A percentile compares a stretch with the other conserved stretches of the same genome.
Conservation (phyloP, 1,140 invertebrate genomes). For the Chymomyza costata region DNA sequence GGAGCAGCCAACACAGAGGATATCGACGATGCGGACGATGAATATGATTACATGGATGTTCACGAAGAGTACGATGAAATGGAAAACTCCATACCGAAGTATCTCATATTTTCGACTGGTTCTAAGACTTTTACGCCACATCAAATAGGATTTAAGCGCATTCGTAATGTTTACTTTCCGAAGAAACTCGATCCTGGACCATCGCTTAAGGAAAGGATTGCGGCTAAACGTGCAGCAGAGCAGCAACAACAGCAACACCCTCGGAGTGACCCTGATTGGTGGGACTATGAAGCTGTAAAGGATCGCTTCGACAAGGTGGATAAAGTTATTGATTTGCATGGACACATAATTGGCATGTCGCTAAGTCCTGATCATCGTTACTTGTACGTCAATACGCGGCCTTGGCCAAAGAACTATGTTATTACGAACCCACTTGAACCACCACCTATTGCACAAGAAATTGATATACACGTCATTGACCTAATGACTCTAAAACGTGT, state of each 20-base stretch:
- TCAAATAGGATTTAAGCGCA: slow-evolving; percentile 90
- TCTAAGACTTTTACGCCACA: slow-evolving; percentile 91
- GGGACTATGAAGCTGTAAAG: slow-evolving; percentile 82
- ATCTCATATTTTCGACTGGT: slow-evolving; percentile 90
- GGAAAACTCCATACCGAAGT: slow-evolving; percentile 78
- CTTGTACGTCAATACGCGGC: slow-evolving; percentile 90
- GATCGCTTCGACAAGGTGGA: slow-evolving; percentile 87
- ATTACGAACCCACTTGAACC: slow-evolving; percentile 88
- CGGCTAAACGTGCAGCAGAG: slow-evolving; percentile 77
- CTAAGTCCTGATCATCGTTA: slow-evolving; percentile 91
- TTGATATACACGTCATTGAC: slow-evolving; percentile 93
- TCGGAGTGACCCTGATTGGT: slow-evolving; percentile 80
- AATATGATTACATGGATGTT: slow-evolving; percentile 55
- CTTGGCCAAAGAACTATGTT: slow-evolving; percentile 87
- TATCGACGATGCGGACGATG: slow-evolving; percentile 38
- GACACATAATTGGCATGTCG: slow-evolving; percentile 93
- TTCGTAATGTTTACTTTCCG: slow-evolving; percentile 84
- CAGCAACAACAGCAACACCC: slow-evolving; percentile 66
- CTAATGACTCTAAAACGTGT: slow-evolving; percentile 86
- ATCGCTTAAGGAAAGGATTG: slow-evolving; percentile 81
- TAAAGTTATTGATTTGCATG: slow-evolving; percentile 90
- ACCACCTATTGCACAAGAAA: slow-evolving; percentile 93
- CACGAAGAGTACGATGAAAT: slow-evolving; percentile 75
- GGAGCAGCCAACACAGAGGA: slow-evolving; percentile 15
- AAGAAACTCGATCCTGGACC: slow-evolving; percentile 82